Base-by-base conservation (phyloP, 1,140 invertebrate species). In the Trichogramma pretiosum region DNA sequence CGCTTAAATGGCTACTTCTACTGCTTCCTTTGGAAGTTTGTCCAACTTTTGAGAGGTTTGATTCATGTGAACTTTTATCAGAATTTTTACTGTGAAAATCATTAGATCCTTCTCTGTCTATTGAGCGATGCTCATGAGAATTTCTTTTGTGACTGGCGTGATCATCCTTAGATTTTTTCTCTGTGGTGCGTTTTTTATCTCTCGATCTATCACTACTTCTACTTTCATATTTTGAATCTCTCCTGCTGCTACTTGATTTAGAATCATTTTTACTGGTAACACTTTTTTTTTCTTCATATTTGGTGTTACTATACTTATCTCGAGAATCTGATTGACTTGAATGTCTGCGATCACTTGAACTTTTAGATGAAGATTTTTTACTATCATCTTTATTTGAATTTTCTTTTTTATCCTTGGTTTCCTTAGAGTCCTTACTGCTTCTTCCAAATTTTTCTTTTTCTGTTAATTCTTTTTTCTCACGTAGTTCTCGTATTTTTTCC, bases 381-480 rank as follows among this genome's bases (percentile, higher is more conserved):
- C 48, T 48, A 40, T 59, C 56, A 41, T 65, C 63, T 24, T 61
- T 69, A 21, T 68, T 63, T 16, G 53, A 59, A 23, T 22, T 35
- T 14, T 13, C 35, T 32, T 30, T 52, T 1, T 34, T 41, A 4
- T 60, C 56, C 47, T 64, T 64, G 22, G 60, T 69, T 11, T 67
- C 62, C n/a, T 57, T 60, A 1, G 46, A 50, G 52, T 67, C 58
- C 42, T 60, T 61, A 22, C 55, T 65, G 5, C 62, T 56, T 53
- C 57, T 69, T 24, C 32, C 42, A 23, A 69, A 55, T 53, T 69
- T 72, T 43, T 71, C 68, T 21, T 71, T 72, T 37, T 73, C 68
- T 1, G 68, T 71, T 35, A 72, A 58, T 50, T 73, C 68, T 26
- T 69, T 72, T 46, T 73, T 73, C 21, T 73, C 68, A 4, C 67